Evolutionary conservation across 2,888 invertebrate genomes (phyloP), one percentile per base, ranked within the genome.

Genomic region (Meghimatium bilineatum): DNA sequence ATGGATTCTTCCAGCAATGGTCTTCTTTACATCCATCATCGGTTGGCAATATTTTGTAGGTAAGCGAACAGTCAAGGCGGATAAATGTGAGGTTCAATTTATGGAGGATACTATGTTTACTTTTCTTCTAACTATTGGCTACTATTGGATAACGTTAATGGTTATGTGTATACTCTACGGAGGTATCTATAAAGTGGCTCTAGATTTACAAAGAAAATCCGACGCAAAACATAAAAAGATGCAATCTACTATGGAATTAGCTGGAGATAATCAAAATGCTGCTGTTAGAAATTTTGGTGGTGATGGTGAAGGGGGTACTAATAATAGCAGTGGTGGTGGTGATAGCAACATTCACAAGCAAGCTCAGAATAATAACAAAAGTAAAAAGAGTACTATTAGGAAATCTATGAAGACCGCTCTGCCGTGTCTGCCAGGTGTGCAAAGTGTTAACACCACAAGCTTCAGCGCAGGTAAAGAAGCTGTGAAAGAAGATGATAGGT

Each of bases 11-110:
- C 99, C 99, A 75, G 97, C 98, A 0, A 94, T 98, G 84, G 95
- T 99, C 20, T 99, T 99, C 94, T 99, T 99, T 94, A 97, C 98
- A 88, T 98, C 98, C 87, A 99, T 99, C 89, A 98, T 99, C 92
- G 99, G 99, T 71, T 99, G 99, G 98, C 99, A 99, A 93, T 98
- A 98, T 93, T 99, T 99, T 92, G 97, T 98, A 74, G 99, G 99
- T 34, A 97, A 96, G 92, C 95, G 98, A 86, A 97, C 98, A 90
- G 95, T 98, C 80, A 94, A 96, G 89, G 97, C 97, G 26, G 97
- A 97, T 1, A 96, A 97, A 94, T 99, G 99, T 93, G 97, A 97
- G 83, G 99, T 99, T 29, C 99, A 99, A 94, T 99, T 99, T 94
- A 95, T 99, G 86, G 98, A 98, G 93, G 98, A 99, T 94, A 98